Evolutionary conservation across 2,113 vertebrate genomes (phyloP).

Genomic region (Tenrec ecaudatus): DNA sequence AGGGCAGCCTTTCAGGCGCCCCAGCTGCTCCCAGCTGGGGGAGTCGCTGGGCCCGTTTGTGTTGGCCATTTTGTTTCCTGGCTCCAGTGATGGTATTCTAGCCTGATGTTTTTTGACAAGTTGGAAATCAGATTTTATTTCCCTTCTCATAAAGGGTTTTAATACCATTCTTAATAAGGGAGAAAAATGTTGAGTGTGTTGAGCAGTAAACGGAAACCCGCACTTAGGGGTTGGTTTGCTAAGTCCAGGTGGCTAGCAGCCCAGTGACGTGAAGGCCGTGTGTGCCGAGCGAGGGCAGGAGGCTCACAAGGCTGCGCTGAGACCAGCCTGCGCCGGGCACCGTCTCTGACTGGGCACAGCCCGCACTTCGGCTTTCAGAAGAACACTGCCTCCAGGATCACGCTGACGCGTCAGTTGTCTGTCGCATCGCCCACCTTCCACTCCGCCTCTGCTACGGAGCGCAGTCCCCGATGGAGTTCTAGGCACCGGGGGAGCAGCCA

Average conservation of each 20-base stretch:
- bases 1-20: conserved; percentile 17
- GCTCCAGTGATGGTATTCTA: conserved; percentile 49
- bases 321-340: neutral
- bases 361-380: neutral
- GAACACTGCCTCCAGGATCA: neutral
- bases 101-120: conserved; percentile 58
- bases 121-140: conserved; percentile 78
- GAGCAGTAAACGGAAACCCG: conserved; percentile 61
- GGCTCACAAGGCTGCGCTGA: neutral
- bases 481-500: conserved; percentile 26
- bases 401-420: conserved; percentile 50
- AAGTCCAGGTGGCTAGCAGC: conserved; percentile 67
- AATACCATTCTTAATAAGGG: conserved; percentile 81
- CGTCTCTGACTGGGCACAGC: neutral
- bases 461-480: conserved; percentile 20
- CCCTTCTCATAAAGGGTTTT: conserved; percentile 57
- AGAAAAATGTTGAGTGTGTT: conserved; percentile 77
- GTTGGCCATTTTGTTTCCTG: conserved; percentile 61
- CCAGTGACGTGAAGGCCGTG: neutral
- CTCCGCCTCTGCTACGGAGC: neutral
- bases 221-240: conserved; percentile 62
- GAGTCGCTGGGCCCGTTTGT: conserved; percentile 44
- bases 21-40: conserved; percentile 77
- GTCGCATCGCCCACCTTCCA: conserved; percentile 38
- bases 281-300: conserved; percentile 39